phyloP scores from a whole-genome alignment of 1,140 invertebrate genomes.

The Homalodisca vitripennis region DNA sequence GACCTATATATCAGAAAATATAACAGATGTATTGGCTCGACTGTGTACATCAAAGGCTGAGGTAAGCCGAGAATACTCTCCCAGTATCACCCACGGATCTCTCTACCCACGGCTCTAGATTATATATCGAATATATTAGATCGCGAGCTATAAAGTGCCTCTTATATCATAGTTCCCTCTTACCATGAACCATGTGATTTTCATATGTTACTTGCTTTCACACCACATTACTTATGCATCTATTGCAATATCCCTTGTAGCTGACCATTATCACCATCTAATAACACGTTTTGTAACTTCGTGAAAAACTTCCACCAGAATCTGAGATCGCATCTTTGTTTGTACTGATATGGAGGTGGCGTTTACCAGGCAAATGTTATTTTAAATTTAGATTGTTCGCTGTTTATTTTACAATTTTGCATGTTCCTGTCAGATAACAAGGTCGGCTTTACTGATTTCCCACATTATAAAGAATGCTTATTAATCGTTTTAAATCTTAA shows the following conservation, averaged over 20 bases:
- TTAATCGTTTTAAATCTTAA: too few species aligned
- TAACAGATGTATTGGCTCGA: too few species aligned
- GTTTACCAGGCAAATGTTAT: not conserved
- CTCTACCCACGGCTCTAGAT: constrained; percentile 15
- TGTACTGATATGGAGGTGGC: too few species aligned
- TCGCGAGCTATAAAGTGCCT: not conserved
- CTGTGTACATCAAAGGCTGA: not conserved
- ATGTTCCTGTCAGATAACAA: too few species aligned
- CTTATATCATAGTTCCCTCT: constrained; percentile 23
- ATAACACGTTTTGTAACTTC: not conserved
- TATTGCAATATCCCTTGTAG: not conserved
- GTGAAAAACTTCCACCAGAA: too few species aligned
- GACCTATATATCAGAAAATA: too few species aligned
- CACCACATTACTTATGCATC: constrained; percentile 22
- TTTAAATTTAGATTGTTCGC: not conserved
- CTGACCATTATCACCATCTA: not conserved
- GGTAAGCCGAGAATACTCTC: not conserved
- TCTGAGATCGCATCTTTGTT: constrained; percentile 20
- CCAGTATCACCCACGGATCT: not conserved
- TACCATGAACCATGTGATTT: constrained; percentile 10
- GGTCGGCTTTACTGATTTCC: too few species aligned
- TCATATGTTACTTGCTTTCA: constrained; percentile 10
- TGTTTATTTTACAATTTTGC: too few species aligned
- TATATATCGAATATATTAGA: constrained; percentile 25
- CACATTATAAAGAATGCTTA: too few species aligned